These are phyloP conservation scores for Homarus americanus DNA, from an alignment of 1,140 invertebrate genomes.

Conservation along the genomic window DNA sequence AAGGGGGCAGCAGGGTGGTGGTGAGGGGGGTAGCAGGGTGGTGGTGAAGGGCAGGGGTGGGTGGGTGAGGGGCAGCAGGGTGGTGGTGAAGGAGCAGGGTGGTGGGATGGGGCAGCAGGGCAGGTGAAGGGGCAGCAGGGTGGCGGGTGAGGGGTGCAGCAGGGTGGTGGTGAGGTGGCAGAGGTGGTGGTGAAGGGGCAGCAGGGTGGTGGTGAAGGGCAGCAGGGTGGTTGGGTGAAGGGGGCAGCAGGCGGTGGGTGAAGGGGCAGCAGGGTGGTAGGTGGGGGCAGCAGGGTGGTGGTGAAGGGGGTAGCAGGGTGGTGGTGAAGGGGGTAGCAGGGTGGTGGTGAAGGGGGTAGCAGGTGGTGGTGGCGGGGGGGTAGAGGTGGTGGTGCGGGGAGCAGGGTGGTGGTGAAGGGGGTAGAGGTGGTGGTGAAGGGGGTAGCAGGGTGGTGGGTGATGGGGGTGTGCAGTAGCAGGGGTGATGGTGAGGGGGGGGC, in stretches of 20 bases:
- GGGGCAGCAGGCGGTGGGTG: too few species aligned
- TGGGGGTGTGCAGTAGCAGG: neutral
- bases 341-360: neutral
- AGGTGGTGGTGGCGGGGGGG: neutral
- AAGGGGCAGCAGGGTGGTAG: neutral
- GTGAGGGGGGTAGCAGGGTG: too few species aligned
- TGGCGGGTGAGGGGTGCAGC: too few species aligned
- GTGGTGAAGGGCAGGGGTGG: too few species aligned
- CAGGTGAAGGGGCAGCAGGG: too few species aligned
- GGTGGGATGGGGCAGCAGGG: neutral
- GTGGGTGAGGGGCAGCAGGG: neutral
- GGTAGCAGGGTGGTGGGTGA: neutral
- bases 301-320: neutral
- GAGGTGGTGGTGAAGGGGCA: neutral
- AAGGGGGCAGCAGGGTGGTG: too few species aligned
- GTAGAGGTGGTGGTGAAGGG: neutral
- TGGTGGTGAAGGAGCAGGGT: neutral
- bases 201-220: neutral
- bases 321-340: neutral
- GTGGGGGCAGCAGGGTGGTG: neutral
- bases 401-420: neutral
- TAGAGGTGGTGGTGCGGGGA: constrained; percentile 10
- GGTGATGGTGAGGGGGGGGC: neutral
- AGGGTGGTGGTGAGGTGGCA: too few species aligned
- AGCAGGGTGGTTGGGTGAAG: neutral